Conservation (phyloP, 2,113 vertebrate species). For the Axis porcinus region DNA sequence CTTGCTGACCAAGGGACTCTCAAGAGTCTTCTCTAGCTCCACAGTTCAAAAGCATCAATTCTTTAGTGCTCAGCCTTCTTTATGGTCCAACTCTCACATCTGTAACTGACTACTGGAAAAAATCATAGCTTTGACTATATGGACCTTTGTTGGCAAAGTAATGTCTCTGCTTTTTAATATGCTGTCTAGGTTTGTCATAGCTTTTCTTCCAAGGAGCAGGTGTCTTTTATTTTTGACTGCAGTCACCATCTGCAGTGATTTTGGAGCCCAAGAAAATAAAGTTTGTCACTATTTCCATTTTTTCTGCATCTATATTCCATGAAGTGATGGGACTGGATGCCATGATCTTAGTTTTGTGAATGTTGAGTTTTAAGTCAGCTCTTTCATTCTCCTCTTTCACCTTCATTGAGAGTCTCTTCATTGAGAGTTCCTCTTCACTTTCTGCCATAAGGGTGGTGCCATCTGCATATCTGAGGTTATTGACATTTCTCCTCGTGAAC, state of each 20-base stretch:
- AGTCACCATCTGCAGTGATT: not conserved
- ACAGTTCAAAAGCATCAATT: not conserved
- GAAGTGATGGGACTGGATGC: not conserved
- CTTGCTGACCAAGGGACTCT: not conserved
- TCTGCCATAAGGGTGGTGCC: not conserved
- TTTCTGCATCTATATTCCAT: not conserved
- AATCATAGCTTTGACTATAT: not conserved
- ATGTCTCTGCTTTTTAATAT: not conserved
- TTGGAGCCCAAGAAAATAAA: not conserved
- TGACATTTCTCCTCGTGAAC: not conserved
- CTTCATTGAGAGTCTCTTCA: not conserved
- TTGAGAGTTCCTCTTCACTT: not conserved
- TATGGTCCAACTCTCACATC: not conserved
- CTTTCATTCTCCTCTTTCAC: not conserved
- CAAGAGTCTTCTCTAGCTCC: not conserved
- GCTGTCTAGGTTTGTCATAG: not conserved
- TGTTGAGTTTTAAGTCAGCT: not conserved
- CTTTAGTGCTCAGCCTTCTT: not conserved
- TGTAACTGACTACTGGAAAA: not conserved
- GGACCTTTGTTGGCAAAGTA: not conserved
- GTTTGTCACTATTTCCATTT: not conserved
- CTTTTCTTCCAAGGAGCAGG: not conserved
- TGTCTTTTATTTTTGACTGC: not conserved
- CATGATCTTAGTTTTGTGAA: not conserved
- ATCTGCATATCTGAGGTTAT: not conserved